These are phyloP conservation scores for Misgurnus mizolepis DNA, from an alignment of 2,113 vertebrate genomes.

Conservation along the genomic window DNA sequence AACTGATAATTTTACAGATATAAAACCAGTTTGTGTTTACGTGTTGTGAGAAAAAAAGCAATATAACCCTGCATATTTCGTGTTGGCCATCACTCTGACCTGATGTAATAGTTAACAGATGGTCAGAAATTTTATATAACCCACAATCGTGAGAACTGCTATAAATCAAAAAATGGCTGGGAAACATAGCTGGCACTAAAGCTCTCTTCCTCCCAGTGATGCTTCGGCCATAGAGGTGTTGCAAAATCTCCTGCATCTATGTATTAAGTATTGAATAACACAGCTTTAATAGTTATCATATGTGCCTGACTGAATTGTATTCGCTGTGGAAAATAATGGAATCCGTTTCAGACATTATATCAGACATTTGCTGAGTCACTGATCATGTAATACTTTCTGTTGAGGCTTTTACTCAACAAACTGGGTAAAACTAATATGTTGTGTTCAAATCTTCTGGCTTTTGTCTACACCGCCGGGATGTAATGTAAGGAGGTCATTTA, in stretches of 20 bases:
- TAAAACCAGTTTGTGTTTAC: neutral
- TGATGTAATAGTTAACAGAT: slow-evolving; percentile 66
- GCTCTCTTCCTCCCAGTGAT: slow-evolving; percentile 5
- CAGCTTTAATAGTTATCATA: slow-evolving; percentile 11
- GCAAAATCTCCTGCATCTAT: slow-evolving; percentile 30
- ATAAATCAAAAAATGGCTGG: slow-evolving; percentile 22
- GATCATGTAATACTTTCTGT: neutral
- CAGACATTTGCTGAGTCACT: slow-evolving; percentile 1
- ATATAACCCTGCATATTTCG: slow-evolving; percentile 23
- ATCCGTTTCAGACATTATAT: neutral
- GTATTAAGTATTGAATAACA: neutral
- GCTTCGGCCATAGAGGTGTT: slow-evolving; percentile 25
- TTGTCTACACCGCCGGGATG: no score
- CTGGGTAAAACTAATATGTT: no score
- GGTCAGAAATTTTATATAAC: slow-evolving; percentile 50
- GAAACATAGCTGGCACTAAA: slow-evolving; percentile 39
- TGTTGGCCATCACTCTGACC: slow-evolving; percentile 45
- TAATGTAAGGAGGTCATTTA: no score
- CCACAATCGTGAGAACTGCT: slow-evolving; percentile 41
- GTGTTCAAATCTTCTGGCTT: no score
- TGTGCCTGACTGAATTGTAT: neutral
- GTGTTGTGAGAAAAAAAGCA: slow-evolving; percentile 17
- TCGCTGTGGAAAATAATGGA: neutral
- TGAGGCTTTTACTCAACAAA: neutral
- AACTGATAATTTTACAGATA: neutral